Evolutionary conservation across 2,888 invertebrate species (phyloP).

Genomic region (Agrotis puta): DNA sequence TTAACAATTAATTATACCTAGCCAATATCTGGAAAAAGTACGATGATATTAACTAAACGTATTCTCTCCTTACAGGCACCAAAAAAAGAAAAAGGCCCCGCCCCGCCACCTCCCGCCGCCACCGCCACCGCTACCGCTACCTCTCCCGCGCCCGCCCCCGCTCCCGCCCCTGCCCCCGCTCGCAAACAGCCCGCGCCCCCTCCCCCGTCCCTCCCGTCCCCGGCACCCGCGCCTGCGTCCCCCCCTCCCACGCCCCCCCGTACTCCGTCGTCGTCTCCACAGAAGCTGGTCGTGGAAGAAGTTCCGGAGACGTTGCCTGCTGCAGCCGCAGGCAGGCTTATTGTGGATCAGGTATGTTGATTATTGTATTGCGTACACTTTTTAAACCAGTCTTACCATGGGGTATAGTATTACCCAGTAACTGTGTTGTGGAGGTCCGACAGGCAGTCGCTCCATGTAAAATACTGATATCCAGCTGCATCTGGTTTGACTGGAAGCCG

Average conservation of each 20-base stretch:
- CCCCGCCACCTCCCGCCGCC: conserved; percentile 91
- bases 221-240: conserved; percentile 91
- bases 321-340: conserved; percentile 73
- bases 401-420: too few relatives aligned
- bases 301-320: conserved; percentile 30
- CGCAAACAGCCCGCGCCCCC: conserved; percentile 43
- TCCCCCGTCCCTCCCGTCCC: conserved; percentile 78
- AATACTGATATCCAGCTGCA: too few relatives aligned
- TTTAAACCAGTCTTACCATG: too few relatives aligned
- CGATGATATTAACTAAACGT: too few relatives aligned
- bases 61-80: conserved; percentile 87
- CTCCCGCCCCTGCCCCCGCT: conserved; percentile 63
- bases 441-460: too few relatives aligned
- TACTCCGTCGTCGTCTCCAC: conserved; percentile 62
- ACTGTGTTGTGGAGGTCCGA: too few relatives aligned
- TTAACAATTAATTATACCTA: too few relatives aligned
- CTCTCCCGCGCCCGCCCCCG: conserved; percentile 45
- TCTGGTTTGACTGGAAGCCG: too few relatives aligned
- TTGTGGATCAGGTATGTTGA: conserved; percentile 79
- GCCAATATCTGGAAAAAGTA: too few relatives aligned
- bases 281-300: conserved; percentile 11
- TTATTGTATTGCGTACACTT: too few relatives aligned
- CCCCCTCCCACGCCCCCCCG: neutral
- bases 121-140: neutral
- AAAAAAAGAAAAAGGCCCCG: conserved; percentile 96